Percentiles rank a stretch among this genome's conserved stretches.
These are phyloP conservation scores for Hippocampus guttulatus DNA, from an alignment of 2,113 vertebrate species.

Conservation along the genomic window DNA sequence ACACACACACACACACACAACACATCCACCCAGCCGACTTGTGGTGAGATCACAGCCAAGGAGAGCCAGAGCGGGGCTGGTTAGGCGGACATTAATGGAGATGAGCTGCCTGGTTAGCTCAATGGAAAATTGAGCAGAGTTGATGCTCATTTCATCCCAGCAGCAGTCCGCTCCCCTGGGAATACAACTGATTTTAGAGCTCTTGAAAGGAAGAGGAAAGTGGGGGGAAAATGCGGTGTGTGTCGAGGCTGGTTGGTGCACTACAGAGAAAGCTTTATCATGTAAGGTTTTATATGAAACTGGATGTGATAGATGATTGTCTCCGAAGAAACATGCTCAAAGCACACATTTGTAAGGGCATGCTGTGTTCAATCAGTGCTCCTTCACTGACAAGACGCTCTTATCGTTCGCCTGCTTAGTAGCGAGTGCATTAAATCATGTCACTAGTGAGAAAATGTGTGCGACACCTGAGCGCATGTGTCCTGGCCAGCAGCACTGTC, in stretches of 20 bases:
- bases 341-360: conserved; percentile 45
- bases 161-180: conserved; percentile 39
- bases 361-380: conserved; percentile 48
- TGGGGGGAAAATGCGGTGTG: neutral
- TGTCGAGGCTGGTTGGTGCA: conserved; percentile 20
- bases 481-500: conserved; percentile 57
- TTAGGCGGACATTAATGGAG: conserved; percentile 68
- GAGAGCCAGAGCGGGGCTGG: conserved; percentile 58
- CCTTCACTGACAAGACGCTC: conserved; percentile 39
- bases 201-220: conserved; percentile 28
- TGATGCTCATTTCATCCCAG: conserved; percentile 64
- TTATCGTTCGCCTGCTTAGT: conserved; percentile 55
- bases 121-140: conserved; percentile 63
- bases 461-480: conserved; percentile 63
- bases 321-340: conserved; percentile 33
- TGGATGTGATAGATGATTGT: conserved; percentile 45
- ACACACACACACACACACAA: conserved; percentile 29
- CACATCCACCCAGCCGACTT: conserved; percentile 55
- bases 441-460: conserved; percentile 58
- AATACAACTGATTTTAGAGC: conserved; percentile 45
- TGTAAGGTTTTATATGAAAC: conserved; percentile 34
- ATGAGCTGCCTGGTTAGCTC: conserved; percentile 69
- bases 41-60: conserved; percentile 60
- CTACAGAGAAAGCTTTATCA: conserved; percentile 33
- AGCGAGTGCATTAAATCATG: conserved; percentile 64